Evolutionary conservation across 2,888 invertebrate genomes (phyloP), one percentile per base, ranked within the genome.

Genomic region (Plagodis pulveraria): DNA sequence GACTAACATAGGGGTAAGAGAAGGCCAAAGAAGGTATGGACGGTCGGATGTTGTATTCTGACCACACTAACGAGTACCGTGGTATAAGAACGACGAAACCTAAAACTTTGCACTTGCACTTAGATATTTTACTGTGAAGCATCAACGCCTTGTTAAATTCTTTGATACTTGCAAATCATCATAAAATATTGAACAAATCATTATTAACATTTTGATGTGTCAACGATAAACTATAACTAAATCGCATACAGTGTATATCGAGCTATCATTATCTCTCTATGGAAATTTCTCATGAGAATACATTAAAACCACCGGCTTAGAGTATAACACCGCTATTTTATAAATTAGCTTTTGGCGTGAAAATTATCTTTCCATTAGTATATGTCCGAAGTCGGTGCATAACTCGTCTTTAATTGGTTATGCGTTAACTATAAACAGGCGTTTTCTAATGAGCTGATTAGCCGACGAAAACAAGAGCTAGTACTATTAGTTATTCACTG

Each of bases 301-400:
- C 11, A 0, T 32, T 48, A 42, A 45, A 45, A 50, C 9, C 11
- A 0, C 12, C 9, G 40, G 11, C 22, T 58, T 45, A 50, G 38
- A 58, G 34, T 36, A 11, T 35, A 45, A 5, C 50, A 43, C 65
- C 63, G 63, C 62, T 63, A 58, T 57, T 79, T 74, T 80, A 77
- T 68, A 77, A 75, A 69, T 69, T 62, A 70, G 73, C 76, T 83
- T 81, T 86, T 80, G 80, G 78, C 76, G 73, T 74, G 72, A 69
- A 75, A 80, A 80, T 80, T 81, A 82, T 84, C 74, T 68, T 66
- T 69, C 66, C 73, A 72, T 70, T 72, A 76, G 73, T 77, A 72
- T 76, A 72, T 76, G 74, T 74, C 67, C 72, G 72, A 73, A 73
- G 74, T 71, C 77, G 75, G 71, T 73, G 74, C 72, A 70, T 62